These are phyloP conservation scores for Mythimna pallens DNA, from an alignment of 2,888 invertebrate species.

Conservation along the genomic window DNA sequence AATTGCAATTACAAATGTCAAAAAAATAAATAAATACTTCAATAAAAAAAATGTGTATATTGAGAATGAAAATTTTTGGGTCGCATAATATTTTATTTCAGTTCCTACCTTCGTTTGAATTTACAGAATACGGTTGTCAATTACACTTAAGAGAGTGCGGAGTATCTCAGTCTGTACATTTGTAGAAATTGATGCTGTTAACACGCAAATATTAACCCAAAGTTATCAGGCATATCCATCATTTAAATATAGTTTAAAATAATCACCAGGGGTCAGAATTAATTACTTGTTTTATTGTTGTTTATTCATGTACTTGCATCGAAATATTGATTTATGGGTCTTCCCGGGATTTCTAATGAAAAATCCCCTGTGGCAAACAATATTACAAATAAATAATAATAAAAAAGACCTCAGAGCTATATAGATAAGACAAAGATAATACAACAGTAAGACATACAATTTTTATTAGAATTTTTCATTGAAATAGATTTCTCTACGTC, in stretches of 20 bases:
- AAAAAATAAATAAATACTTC: not conserved
- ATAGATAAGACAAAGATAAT: too few relatives aligned
- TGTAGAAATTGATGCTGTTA: conserved; percentile 2
- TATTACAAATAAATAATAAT: too few relatives aligned
- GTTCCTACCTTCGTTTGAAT: not conserved
- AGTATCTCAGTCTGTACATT: not conserved
- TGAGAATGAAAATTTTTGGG: not conserved
- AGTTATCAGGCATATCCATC: not conserved
- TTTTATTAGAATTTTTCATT: too few relatives aligned
- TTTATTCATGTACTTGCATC: too few relatives aligned
- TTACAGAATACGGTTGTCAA: conserved; percentile 22
- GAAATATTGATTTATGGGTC: too few relatives aligned
- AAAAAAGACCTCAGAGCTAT: too few relatives aligned
- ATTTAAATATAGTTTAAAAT: not conserved
- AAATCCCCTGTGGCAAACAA: too few relatives aligned
- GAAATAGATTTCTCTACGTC: too few relatives aligned
- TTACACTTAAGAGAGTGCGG: conserved; percentile 9
- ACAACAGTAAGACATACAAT: too few relatives aligned
- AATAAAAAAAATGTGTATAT: not conserved
- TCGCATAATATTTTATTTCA: not conserved
- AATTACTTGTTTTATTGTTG: too few relatives aligned
- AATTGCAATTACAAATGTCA: not conserved
- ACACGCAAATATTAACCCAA: conserved; percentile 3
- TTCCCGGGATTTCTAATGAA: too few relatives aligned
- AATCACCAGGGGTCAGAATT: too few relatives aligned